A percentile compares a stretch with the other conserved stretches of the same genome.
Conservation (phyloP, 2,888 invertebrate genomes). For the Pandemis corylana region DNA sequence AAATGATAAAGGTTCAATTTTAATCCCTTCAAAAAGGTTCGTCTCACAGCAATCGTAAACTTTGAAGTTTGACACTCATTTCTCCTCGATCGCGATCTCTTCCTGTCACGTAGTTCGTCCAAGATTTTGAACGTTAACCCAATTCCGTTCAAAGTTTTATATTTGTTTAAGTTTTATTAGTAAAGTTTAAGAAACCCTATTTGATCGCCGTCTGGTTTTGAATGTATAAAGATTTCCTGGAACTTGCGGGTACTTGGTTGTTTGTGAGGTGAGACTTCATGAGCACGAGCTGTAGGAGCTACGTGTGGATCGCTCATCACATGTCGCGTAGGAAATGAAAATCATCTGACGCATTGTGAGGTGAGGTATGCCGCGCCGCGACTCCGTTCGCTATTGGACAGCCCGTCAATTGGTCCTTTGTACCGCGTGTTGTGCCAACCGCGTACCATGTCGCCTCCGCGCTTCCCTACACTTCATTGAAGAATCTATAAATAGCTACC, state of each 20-base stretch:
- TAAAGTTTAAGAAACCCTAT: constrained; percentile 27
- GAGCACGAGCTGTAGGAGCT: background rate
- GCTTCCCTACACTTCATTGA: constrained; percentile 65
- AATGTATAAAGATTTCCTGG: background rate
- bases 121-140: constrained; percentile 29
- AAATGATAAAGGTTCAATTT: constrained; percentile 20
- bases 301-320: constrained; percentile 8
- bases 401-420: constrained; percentile 68
- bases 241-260: background rate
- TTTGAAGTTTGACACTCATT: constrained; percentile 29
- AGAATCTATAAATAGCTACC: constrained; percentile 67
- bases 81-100: constrained; percentile 30
- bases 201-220: constrained; percentile 13
- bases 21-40: constrained; percentile 16
- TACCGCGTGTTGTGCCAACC: constrained; percentile 36
- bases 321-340: constrained; percentile 39
- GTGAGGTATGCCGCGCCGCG: constrained; percentile 35
- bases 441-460: constrained; percentile 57
- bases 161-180: constrained; percentile 37
- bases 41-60: constrained; percentile 23
- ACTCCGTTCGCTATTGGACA: constrained; percentile 59
- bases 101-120: constrained; percentile 39
- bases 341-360: constrained; percentile 40
- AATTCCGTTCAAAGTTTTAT: constrained; percentile 37
- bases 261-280: background rate